Percentiles rank a stretch among this genome's conserved stretches.
Conservation (phyloP, 2,113 vertebrate genomes). For the Paraplagusia blochii region DNA sequence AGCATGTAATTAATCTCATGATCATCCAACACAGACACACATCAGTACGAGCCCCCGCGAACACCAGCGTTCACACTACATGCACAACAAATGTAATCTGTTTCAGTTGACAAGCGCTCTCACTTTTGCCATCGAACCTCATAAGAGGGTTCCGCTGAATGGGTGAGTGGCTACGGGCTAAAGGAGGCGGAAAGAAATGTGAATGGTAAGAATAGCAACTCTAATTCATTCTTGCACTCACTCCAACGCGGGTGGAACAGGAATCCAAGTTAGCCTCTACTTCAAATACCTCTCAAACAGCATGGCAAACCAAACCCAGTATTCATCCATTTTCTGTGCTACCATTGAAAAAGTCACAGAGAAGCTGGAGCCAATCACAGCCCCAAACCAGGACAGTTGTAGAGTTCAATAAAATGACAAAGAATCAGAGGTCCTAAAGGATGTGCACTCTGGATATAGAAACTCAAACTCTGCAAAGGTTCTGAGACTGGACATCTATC, state of each 20-base stretch:
- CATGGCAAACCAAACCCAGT: constrained; percentile 9
- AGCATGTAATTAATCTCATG: constrained; percentile 81
- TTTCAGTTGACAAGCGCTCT: constrained; percentile 59
- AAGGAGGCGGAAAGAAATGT: constrained; percentile 46
- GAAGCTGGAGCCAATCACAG: background rate
- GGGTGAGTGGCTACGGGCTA: constrained; percentile 45
- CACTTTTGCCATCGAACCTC: constrained; percentile 65
- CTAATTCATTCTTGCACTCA: constrained; percentile 58
- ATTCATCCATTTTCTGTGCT: background rate
- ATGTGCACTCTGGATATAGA: too few relatives aligned
- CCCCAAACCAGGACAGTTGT: background rate
- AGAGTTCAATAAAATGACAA: background rate
- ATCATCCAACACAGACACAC: constrained; percentile 59
- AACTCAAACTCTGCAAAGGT: too few relatives aligned
- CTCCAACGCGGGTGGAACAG: constrained; percentile 42
- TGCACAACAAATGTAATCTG: constrained; percentile 69
- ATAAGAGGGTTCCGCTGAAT: constrained; percentile 59
- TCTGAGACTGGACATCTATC: too few relatives aligned
- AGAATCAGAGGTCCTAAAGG: too few relatives aligned
- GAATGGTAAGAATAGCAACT: constrained; percentile 50
- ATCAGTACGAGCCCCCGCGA: constrained; percentile 24
- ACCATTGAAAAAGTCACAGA: background rate
- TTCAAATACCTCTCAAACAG: constrained; percentile 30
- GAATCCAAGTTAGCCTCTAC: constrained; percentile 45
- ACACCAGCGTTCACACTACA: constrained; percentile 41